These are phyloP conservation scores for Chelonus formosanus DNA, from an alignment of 2,888 invertebrate genomes.

Conservation along the genomic window DNA sequence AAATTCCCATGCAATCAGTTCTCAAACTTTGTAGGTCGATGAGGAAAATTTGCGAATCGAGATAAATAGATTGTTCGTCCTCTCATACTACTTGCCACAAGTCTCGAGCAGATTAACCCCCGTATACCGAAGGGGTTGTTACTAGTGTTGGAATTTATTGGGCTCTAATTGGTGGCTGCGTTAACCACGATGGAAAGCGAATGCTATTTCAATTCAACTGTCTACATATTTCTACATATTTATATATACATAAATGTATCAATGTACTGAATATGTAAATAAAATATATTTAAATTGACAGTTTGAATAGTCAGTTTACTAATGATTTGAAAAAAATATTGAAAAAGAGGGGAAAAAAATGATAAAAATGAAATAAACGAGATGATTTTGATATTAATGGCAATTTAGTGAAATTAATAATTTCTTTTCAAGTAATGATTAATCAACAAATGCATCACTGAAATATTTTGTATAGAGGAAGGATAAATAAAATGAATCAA, in stretches of 20 bases:
- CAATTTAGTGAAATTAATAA: no score
- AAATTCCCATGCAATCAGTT: not conserved
- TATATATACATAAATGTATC: constrained; percentile 7
- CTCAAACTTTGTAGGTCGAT: no score
- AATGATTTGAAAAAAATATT: no score
- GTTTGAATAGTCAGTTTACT: no score
- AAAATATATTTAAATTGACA: no score
- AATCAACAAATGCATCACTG: not conserved
- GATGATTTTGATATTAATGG: no score
- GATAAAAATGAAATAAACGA: no score
- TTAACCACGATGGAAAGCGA: constrained; percentile 45
- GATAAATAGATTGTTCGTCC: not conserved
- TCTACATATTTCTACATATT: constrained; percentile 41
- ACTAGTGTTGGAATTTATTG: constrained; percentile 49
- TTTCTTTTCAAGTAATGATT: no score
- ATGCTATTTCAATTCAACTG: constrained; percentile 50
- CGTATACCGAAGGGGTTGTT: constrained; percentile 36
- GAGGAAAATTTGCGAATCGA: not conserved
- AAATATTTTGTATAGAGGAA: constrained; percentile 1
- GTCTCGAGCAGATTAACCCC: constrained; percentile 37
- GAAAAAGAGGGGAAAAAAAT: no score
- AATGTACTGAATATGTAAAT: no score
- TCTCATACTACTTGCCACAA: not conserved
- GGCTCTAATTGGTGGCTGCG: constrained; percentile 56
- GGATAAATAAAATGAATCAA: constrained; percentile 8